Base-by-base conservation (phyloP, 2,797 vertebrate genomes). In the Rhinogobio ventralis region DNA sequence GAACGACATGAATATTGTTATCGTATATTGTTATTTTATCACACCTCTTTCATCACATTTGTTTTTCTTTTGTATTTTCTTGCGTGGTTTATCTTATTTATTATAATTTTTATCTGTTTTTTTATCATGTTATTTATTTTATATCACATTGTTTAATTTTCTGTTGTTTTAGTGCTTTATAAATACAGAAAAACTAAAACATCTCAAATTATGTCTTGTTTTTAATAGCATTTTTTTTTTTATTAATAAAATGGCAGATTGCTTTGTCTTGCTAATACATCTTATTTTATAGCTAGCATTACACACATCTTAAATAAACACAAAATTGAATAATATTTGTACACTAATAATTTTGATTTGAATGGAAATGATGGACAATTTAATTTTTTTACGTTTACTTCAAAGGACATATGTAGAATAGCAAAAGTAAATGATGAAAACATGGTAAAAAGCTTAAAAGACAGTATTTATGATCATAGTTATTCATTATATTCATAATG, bases 271-370 rank as follows among this genome's bases (percentile, higher is more conserved):
- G n/a, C 7, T 28, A 72, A 19, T 72, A n/a, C 15, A 17, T 57
- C 23, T 14, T 69, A 39, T 69, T 67, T 67, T 67, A 67, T 42
- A n/a, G 5, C 33, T 69, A 42, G 25, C n/a, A 62, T 42, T 28
- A 46, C 42, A 45, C 3, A 17, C 28, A 46, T 71, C 23, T 3
- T 71, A 25, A 46, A 71, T 45, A 71, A 46, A 9, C 14, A 72
- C 68, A 71, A 71, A 25, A 72, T 72, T 72, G 15, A 14, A 49
- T 28, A 10, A 28, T 46, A 72, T 72, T 49, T 72, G n/a, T 46
- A 17, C 7, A 15, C 7, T 17, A 45, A 45, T 71, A 25, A 45
- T 71, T 71, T n/a, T 45, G 14, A 15, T 4, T 4, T 68, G 33
- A 39, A 23, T 23, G 9, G 9, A 36, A 39, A 68, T 39, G 33